A percentile compares a stretch with the other conserved stretches of the same genome.
Evolutionary conservation across 2,888 invertebrate species (phyloP).

Genomic region (Eupithecia tripunctaria): DNA sequence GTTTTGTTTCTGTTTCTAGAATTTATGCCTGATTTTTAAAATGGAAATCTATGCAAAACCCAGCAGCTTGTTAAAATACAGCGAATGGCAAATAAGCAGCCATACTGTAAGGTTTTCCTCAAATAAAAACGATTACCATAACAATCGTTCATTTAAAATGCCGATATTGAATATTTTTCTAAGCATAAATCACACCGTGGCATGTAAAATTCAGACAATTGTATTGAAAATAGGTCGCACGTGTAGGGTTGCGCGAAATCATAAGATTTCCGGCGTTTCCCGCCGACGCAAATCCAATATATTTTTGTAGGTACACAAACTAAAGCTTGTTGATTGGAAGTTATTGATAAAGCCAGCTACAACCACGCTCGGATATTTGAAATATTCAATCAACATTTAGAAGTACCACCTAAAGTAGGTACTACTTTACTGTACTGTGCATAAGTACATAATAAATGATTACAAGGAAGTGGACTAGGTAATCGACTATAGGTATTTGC

Average conservation of each 20-base stretch:
- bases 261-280: conserved; percentile 1
- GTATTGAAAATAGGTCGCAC: conserved; percentile 42
- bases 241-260: conserved; percentile 13
- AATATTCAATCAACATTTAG: neutral
- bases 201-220: conserved; percentile 40
- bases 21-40: neutral
- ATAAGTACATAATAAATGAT: too few relatives aligned
- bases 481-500: too few relatives aligned
- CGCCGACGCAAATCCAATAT: neutral
- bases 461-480: too few relatives aligned
- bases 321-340: neutral
- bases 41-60: conserved; percentile 9
- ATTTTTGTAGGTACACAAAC: neutral
- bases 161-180: conserved; percentile 41
- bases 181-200: conserved; percentile 40
- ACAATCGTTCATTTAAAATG: conserved; percentile 38
- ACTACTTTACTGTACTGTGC: too few relatives aligned
- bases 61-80: conserved; percentile 12
- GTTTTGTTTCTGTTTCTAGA: neutral
- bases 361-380: neutral
- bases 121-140: conserved; percentile 30
- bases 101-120: neutral
- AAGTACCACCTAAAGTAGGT: too few relatives aligned
- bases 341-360: neutral
- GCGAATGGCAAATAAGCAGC: conserved; percentile 12